Percentiles rank a stretch among this genome's conserved stretches.
Conservation (phyloP, 2,113 vertebrate species). For the Lethenteron reissneri region DNA sequence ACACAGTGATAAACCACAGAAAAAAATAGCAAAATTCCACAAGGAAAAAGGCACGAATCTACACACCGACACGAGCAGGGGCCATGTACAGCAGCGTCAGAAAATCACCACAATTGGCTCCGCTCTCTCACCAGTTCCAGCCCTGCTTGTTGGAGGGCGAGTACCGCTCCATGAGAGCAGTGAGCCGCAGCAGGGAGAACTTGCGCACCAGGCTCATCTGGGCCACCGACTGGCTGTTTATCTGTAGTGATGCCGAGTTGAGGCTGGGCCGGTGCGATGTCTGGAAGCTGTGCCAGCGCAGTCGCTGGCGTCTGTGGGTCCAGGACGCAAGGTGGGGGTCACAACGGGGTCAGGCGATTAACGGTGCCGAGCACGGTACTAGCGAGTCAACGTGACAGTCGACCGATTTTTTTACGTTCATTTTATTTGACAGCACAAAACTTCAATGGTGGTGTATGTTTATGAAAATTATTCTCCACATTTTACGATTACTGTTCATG, state of each 20-base stretch:
- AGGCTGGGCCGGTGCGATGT: constrained; percentile 54
- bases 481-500: too few relatives aligned
- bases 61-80: background rate
- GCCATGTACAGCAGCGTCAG: too few relatives aligned
- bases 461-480: too few relatives aligned
- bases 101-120: too few relatives aligned
- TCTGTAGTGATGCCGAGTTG: constrained; percentile 47
- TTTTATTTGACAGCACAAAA: too few relatives aligned
- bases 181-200: constrained; percentile 46
- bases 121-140: constrained; percentile 37
- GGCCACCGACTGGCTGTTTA: constrained; percentile 43
- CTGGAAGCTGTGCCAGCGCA: constrained; percentile 63
- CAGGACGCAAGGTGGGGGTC: too few relatives aligned
- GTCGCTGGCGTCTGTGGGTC: constrained; percentile 27
- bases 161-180: constrained; percentile 50
- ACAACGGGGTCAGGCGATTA: too few relatives aligned
- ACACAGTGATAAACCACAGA: too few relatives aligned
- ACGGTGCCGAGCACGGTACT: too few relatives aligned
- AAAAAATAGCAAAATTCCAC: background rate
- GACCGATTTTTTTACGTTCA: too few relatives aligned
- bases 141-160: constrained; percentile 34
- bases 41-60: background rate
- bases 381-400: too few relatives aligned
- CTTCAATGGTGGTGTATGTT: too few relatives aligned
- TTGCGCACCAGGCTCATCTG: constrained; percentile 60